phyloP scores from a whole-genome alignment of 1,140 invertebrate species.

The Aleiodes sp. region DNA sequence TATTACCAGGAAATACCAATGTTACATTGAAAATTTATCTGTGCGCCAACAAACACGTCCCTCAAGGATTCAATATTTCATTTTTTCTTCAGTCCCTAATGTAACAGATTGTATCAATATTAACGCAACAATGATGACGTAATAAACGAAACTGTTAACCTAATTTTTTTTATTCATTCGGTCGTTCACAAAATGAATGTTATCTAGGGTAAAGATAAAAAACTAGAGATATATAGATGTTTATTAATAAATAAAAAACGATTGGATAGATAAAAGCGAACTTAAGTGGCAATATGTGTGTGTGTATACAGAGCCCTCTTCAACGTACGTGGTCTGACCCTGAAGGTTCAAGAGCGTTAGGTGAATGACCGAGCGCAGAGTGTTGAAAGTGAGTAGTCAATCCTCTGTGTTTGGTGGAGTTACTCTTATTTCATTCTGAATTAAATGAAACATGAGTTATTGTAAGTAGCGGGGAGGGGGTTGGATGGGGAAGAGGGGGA shows the following conservation, averaged over 20 bases:
- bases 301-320: neutral
- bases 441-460: constrained; percentile 3
- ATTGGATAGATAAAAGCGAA: neutral
- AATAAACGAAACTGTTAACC: neutral
- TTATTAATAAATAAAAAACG: neutral
- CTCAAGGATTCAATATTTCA: too few relatives aligned
- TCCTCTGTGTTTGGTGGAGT: constrained; percentile 30
- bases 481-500: neutral
- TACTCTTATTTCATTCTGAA: constrained; percentile 29
- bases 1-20: too few relatives aligned
- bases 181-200: neutral
- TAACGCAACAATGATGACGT: too few relatives aligned
- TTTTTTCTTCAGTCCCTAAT: too few relatives aligned
- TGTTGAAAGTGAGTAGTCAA: constrained; percentile 30
- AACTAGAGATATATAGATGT: neutral
- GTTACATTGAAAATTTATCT: too few relatives aligned
- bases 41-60: too few relatives aligned
- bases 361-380: constrained; percentile 53
- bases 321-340: constrained; percentile 48
- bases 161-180: neutral
- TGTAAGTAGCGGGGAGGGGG: neutral
- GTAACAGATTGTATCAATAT: too few relatives aligned
- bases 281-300: neutral
- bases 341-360: constrained; percentile 62
- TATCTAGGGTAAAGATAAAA: neutral